phyloP scores from a whole-genome alignment of 2,113 vertebrate species.

The Xenopus borealis region DNA sequence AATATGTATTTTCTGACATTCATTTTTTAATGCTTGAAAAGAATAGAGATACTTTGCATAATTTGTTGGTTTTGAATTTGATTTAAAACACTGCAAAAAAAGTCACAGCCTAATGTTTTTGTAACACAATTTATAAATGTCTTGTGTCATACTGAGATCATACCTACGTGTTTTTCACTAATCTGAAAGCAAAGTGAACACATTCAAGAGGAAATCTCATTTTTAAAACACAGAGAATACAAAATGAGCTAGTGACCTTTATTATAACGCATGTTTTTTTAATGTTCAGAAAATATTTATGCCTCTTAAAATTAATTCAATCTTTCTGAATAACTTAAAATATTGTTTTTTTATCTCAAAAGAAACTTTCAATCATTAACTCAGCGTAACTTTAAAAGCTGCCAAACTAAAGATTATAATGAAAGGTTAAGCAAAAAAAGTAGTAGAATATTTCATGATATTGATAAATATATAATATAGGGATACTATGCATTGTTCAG shows the following conservation, averaged over 20 bases:
- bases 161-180: conserved; percentile 49
- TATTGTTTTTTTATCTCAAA: conserved; percentile 3
- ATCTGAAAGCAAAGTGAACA: conserved; percentile 42
- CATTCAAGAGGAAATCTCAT: conserved; percentile 38
- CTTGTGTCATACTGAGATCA: conserved; percentile 48
- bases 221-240: conserved; percentile 40
- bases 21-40: conserved; percentile 65
- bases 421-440: not conserved
- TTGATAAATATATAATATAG: not conserved
- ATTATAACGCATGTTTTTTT: conserved; percentile 33
- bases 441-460: not conserved
- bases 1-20: conserved; percentile 79
- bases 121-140: conserved; percentile 54
- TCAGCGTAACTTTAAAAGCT: not conserved
- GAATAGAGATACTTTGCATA: conserved; percentile 69
- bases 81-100: conserved; percentile 52
- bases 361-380: not conserved
- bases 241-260: conserved; percentile 49
- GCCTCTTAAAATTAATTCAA: conserved; percentile 26
- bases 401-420: not conserved
- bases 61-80: conserved; percentile 59
- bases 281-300: conserved; percentile 40
- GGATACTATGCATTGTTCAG: not conserved
- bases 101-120: conserved; percentile 54
- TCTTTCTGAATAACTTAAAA: conserved; percentile 14